Evolutionary conservation across 2,113 vertebrate species (phyloP).

Genomic region (Trochalopteron elliotii): DNA sequence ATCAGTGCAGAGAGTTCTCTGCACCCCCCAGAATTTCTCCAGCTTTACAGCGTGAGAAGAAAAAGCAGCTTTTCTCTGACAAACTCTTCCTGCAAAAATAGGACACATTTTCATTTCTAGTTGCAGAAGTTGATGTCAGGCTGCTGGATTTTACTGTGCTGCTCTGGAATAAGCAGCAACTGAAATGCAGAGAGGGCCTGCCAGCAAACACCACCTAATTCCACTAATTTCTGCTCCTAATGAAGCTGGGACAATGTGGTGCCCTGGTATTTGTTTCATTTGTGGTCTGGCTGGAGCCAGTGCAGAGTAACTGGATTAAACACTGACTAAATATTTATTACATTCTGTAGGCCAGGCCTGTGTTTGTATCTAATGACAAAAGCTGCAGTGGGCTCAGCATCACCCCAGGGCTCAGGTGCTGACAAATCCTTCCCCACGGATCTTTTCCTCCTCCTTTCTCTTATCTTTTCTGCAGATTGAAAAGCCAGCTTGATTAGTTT

Average conservation of each 20-base stretch:
- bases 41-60: neutral
- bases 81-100: neutral
- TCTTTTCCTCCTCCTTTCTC: neutral
- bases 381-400: neutral
- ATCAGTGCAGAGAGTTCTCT: neutral
- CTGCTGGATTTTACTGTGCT: neutral
- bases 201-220: neutral
- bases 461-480: neutral
- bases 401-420: neutral
- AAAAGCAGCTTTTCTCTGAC: neutral
- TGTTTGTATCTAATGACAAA: neutral
- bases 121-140: neutral
- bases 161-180: neutral
- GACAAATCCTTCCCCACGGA: neutral
- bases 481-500: neutral
- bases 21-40: neutral
- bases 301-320: conserved; percentile 1
- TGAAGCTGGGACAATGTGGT: neutral
- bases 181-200: neutral
- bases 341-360: neutral
- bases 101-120: neutral
- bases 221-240: neutral
- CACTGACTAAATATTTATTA: neutral
- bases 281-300: neutral
- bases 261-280: neutral